These are phyloP conservation scores for Linnaemya tessellans DNA, from an alignment of 2,888 invertebrate species.

Conservation along the genomic window DNA sequence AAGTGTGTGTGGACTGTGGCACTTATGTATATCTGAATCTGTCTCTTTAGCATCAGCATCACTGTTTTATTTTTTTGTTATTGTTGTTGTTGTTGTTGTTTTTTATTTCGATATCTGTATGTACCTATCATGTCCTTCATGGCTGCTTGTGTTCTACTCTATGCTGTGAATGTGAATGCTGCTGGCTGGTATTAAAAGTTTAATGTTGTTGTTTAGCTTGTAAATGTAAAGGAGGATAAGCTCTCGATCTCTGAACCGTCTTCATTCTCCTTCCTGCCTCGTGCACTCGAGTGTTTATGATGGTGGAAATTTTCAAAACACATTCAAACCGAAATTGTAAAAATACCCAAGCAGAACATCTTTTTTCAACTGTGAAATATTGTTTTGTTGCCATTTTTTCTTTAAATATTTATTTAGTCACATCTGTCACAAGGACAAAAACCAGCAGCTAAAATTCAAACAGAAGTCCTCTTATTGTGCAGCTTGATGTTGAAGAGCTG, in stretches of 20 bases:
- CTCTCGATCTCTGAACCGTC: constrained; percentile 34
- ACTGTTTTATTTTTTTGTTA: constrained; percentile 16
- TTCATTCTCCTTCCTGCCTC: constrained; percentile 7
- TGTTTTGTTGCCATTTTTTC: constrained; percentile 70
- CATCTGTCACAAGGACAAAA: constrained; percentile 78
- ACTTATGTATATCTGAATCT: constrained; percentile 66
- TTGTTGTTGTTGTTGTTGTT: constrained; percentile 7
- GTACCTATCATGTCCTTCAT: constrained; percentile 67
- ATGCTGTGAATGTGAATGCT: constrained; percentile 50
- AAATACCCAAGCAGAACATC: constrained; percentile 59
- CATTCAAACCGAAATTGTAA: not conserved
- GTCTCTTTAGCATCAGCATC: constrained; percentile 45
- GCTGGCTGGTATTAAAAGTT: constrained; percentile 29
- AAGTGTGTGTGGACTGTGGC: constrained; percentile 40
- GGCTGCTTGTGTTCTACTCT: constrained; percentile 61
- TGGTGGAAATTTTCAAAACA: constrained; percentile 1
- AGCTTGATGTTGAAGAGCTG: constrained; percentile 11
- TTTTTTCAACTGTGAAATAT: constrained; percentile 67
- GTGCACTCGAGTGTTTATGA: not conserved
- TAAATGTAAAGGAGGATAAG: constrained; percentile 28
- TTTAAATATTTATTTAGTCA: constrained; percentile 75
- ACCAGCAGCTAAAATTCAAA: constrained; percentile 40
- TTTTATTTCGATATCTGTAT: constrained; percentile 48
- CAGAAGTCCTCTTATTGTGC: constrained; percentile 27
- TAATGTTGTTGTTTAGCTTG: constrained; percentile 12